Evolutionary conservation across 1,140 invertebrate genomes (phyloP), one percentile per base, ranked within the genome.

Genomic region (Drosophila bifasciata): DNA sequence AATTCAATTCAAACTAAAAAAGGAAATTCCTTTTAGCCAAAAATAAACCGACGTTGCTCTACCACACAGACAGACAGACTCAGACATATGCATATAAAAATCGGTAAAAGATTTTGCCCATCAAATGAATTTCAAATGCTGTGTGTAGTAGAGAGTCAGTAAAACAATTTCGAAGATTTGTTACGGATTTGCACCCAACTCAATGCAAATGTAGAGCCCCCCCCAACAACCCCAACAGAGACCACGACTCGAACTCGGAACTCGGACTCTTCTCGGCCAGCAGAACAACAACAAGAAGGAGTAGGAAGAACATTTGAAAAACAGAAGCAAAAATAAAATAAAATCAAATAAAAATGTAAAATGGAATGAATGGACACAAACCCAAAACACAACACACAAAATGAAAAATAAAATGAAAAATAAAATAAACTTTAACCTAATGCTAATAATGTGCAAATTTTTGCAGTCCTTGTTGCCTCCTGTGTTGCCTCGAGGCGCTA

Each of bases 391-490:
- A 28, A 68, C 49, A 49, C 25, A 56, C 43, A 66, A 64, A 76
- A 80, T 67, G 76, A 16, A 59, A 60, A 70, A 73, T 70, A 69
- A 66, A n/a, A n/a, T n/a, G n/a, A n/a, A n/a, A 70, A 76, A 80
- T 71, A 79, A 80, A 81, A 76, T 56, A 76, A 76, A 81, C 63
- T 64, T 49, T 77, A 50, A 69, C 71, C 77, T 71, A 80, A 80
- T 80, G 77, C 77, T 80, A 80, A 80, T 80, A 80, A 72, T 80
- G 77, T 80, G 77, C 77, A 80, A 80, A 80, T 80, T 80, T 75
- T 56, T 71, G 32, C 32, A 50, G 56, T 61, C 32, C 45, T 17
- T 52, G 39, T 40, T 44, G 39, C 50, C 39, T 13, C 48, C 21
- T 8, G n/a, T 39, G 40, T 36, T 46, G 64, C 50, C 78, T 74